These are phyloP conservation scores for Balaenoptera acutorostrata DNA, from an alignment of 2,113 vertebrate species.

Conservation along the genomic window DNA sequence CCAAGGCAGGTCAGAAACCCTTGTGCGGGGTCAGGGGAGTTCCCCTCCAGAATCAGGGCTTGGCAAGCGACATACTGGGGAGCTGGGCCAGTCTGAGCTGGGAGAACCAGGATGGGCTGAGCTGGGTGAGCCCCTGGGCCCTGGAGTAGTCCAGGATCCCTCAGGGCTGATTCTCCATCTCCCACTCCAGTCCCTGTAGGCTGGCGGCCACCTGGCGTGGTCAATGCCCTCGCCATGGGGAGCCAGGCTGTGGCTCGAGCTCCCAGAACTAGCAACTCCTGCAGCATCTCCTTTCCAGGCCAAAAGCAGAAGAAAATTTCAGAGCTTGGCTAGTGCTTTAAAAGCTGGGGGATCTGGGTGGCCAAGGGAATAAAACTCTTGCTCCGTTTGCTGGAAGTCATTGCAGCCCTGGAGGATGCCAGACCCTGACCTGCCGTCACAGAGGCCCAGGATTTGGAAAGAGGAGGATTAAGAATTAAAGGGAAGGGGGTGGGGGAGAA, in stretches of 20 bases:
- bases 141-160: neutral
- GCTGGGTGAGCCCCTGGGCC: neutral
- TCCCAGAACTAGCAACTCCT: neutral
- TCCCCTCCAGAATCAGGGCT: neutral
- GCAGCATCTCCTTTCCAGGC: neutral
- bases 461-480: slow-evolving; percentile 33
- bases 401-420: neutral
- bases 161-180: neutral
- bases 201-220: neutral
- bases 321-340: neutral
- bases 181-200: neutral
- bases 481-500: rapidly evolving
- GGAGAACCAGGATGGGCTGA: neutral
- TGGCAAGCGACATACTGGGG: neutral
- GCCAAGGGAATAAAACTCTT: neutral
- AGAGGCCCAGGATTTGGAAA: neutral
- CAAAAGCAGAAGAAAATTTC: neutral
- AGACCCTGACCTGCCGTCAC: neutral
- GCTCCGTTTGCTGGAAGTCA: neutral
- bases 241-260: neutral
- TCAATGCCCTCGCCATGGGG: neutral
- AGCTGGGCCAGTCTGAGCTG: neutral
- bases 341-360: neutral
- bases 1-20: neutral
- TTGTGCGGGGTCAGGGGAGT: rapidly evolving